Conservation (phyloP, 2,113 vertebrate species). For the zebrafish (Danio rerio) region DNA sequence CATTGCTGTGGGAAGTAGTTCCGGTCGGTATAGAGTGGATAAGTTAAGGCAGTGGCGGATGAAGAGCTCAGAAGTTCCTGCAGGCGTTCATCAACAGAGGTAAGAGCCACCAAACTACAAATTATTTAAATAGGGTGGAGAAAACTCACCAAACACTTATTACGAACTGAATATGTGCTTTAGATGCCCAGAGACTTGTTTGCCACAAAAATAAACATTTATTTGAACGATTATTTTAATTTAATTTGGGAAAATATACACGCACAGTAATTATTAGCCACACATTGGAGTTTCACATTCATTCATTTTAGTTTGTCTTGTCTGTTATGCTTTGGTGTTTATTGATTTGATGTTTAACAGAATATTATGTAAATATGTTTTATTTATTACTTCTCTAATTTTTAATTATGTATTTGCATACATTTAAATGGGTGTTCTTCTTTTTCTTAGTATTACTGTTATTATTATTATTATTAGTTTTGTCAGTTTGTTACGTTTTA, state of each 20-base stretch:
- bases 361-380: too few species aligned
- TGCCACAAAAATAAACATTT: background rate
- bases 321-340: too few species aligned
- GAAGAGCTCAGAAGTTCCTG: slow-evolving; percentile 62
- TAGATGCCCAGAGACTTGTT: background rate
- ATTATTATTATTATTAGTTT: too few species aligned
- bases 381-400: too few species aligned
- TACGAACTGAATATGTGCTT: background rate
- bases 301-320: too few species aligned
- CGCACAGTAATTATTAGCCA: too few species aligned
- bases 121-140: background rate
- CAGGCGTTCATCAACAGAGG: slow-evolving; percentile 66
- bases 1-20: slow-evolving; percentile 70
- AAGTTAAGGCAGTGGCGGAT: slow-evolving; percentile 14
- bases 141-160: background rate
- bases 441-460: too few species aligned
- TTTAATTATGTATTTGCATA: too few species aligned
- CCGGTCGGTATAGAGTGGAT: slow-evolving; percentile 64
- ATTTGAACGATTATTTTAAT: background rate
- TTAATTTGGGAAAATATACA: background rate
- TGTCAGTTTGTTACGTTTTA: too few species aligned
- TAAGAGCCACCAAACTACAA: slow-evolving; percentile 59
- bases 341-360: too few species aligned
- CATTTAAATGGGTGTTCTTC: too few species aligned
- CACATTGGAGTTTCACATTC: too few species aligned